These are phyloP conservation scores for Columba janthina DNA, from an alignment of 2,113 vertebrate species.

Conservation along the genomic window DNA sequence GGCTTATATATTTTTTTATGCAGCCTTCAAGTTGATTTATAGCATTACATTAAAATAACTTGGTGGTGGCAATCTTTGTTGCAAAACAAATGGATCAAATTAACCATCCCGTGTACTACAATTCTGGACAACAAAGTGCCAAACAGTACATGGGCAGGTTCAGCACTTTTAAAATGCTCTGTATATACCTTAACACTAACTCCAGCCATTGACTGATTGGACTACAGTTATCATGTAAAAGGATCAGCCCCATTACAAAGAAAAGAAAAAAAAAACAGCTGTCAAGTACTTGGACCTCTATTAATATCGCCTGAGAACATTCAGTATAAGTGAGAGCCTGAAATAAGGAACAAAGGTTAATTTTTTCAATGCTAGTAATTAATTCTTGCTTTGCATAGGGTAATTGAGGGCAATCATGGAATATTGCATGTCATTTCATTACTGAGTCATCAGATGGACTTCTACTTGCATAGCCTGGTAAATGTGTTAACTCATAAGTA, in stretches of 20 bases:
- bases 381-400: conserved; percentile 84
- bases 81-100: conserved; percentile 67
- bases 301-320: conserved; percentile 52
- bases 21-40: conserved; percentile 65
- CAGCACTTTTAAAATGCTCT: conserved; percentile 38
- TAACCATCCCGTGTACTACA: conserved; percentile 48
- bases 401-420: conserved; percentile 85
- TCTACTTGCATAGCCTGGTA: conserved; percentile 48
- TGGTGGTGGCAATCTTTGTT: conserved; percentile 35
- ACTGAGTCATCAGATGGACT: conserved; percentile 73
- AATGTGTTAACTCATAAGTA: conserved; percentile 65
- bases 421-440: conserved; percentile 83
- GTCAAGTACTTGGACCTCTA: conserved; percentile 56
- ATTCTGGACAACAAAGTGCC: conserved; percentile 18
- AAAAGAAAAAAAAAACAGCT: not conserved
- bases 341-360: conserved; percentile 77
- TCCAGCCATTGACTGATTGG: conserved; percentile 51
- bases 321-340: conserved; percentile 64
- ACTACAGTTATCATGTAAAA: conserved; percentile 24
- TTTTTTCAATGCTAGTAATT: conserved; percentile 80
- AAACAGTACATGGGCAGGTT: conserved; percentile 24
- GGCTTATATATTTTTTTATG: conserved; percentile 45
- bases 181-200: conserved; percentile 19
- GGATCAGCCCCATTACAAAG: not conserved
- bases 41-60: conserved; percentile 49